Conservation (phyloP, 2,888 invertebrate genomes). For the Falcaria lacertinaria region DNA sequence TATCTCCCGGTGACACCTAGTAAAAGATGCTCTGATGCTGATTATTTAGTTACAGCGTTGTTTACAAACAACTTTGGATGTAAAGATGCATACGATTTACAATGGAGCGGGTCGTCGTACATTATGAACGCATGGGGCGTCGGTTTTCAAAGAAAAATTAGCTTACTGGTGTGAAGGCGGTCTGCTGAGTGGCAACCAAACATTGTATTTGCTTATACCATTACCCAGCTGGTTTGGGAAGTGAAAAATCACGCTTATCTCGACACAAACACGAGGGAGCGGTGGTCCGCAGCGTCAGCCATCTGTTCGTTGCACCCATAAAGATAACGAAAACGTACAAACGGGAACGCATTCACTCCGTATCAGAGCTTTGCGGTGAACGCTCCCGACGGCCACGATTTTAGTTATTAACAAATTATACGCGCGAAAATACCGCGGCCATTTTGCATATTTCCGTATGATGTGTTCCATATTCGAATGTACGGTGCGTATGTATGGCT, state of each 20-base stretch:
- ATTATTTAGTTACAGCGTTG: slow-evolving; percentile 40
- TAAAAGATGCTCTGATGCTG: slow-evolving; percentile 38
- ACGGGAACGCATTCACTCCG: slow-evolving; percentile 67
- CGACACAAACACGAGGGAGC: slow-evolving; percentile 60
- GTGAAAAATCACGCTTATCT: slow-evolving; percentile 79
- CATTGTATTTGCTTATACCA: slow-evolving; percentile 63
- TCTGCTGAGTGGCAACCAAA: slow-evolving; percentile 53
- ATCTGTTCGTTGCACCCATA: slow-evolving; percentile 79
- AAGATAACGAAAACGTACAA: slow-evolving; percentile 73
- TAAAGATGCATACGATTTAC: slow-evolving; percentile 3
- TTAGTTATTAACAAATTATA: slow-evolving; percentile 40
- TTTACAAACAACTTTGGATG: slow-evolving; percentile 59
- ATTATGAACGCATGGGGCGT: slow-evolving; percentile 21
- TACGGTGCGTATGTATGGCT: slow-evolving; percentile 60
- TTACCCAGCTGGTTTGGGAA: slow-evolving; percentile 72
- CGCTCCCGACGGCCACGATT: slow-evolving; percentile 54
- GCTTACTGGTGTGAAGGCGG: slow-evolving; percentile 54
- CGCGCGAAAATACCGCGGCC: slow-evolving; percentile 68
- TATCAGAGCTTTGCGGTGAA: slow-evolving; percentile 58
- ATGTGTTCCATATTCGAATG: slow-evolving; percentile 77
- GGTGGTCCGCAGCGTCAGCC: slow-evolving; percentile 63
- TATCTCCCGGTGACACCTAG: slow-evolving; percentile 53
- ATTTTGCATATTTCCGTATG: slow-evolving; percentile 71
- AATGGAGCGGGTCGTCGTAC: slow-evolving; percentile 17
- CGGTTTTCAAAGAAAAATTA: slow-evolving; percentile 58